Conservation (phyloP, 2,888 invertebrate species). For the Caenorhabditis macrosperma region DNA sequence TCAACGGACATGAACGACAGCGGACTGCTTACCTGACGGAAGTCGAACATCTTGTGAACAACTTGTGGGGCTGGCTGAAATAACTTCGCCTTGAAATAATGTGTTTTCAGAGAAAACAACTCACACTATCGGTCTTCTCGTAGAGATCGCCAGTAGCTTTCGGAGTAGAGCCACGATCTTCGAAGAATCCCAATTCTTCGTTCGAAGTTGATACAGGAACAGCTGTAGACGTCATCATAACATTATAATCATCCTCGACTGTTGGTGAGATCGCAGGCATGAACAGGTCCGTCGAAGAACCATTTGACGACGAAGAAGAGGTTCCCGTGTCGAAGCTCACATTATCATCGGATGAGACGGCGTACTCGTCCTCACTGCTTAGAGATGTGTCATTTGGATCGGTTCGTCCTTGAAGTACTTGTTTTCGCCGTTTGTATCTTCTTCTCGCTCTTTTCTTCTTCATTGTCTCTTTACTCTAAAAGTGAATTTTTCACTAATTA, state of each 20-base stretch:
- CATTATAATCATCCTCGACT: too few species aligned
- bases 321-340: neutral
- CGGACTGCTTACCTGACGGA: slow-evolving; percentile 3
- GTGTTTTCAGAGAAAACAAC: neutral
- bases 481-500: neutral
- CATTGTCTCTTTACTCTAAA: slow-evolving; percentile 4
- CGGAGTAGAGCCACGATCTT: neutral
- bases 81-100: neutral
- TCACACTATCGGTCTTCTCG: slow-evolving; percentile 3
- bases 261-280: too few species aligned
- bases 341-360: neutral
- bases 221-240: neutral
- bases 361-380: neutral
- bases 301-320: neutral
- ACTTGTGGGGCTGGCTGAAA: slow-evolving; percentile 1
- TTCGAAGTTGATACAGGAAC: neutral
- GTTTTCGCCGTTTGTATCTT: neutral
- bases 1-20: neutral
- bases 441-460: slow-evolving; percentile 8
- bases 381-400: neutral
- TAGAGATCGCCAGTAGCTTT: slow-evolving; percentile 7
- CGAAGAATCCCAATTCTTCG: slow-evolving; percentile 5
- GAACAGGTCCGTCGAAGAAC: neutral
- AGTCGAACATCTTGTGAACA: slow-evolving; percentile 1
- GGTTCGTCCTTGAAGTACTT: neutral